These are phyloP conservation scores for Rhyzopertha dominica DNA, from an alignment of 1,140 invertebrate species.

Conservation along the genomic window DNA sequence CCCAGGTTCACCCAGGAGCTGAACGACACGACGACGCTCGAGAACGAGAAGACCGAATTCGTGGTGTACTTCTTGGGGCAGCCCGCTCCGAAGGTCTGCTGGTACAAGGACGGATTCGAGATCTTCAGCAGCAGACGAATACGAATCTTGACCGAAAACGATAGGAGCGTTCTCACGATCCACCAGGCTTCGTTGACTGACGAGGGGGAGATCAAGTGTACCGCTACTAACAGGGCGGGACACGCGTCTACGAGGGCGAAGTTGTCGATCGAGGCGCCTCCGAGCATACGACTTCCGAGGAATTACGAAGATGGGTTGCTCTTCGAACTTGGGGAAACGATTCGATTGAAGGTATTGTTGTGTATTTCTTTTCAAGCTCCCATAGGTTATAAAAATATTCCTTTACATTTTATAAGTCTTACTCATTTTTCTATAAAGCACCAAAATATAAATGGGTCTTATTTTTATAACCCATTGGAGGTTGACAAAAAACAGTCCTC, in stretches of 20 bases:
- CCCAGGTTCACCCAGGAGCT: constrained; percentile 66
- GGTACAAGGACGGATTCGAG: constrained; percentile 88
- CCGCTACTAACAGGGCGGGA: constrained; percentile 77
- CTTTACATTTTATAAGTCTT: too few species aligned
- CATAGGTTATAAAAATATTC: too few species aligned
- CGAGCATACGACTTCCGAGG: constrained; percentile 69
- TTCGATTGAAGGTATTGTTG: constrained; percentile 32
- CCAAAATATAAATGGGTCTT: too few species aligned
- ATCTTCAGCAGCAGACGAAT: constrained; percentile 77
- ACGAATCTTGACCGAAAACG: constrained; percentile 69
- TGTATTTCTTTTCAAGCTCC: too few species aligned
- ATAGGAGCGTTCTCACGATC: constrained; percentile 73
- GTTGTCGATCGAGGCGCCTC: constrained; percentile 73
- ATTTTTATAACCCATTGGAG: too few species aligned
- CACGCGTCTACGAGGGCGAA: constrained; percentile 68
- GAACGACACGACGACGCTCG: constrained; percentile 60
- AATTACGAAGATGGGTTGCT: constrained; percentile 71
- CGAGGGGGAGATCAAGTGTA: constrained; percentile 84
- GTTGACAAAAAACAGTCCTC: too few species aligned
- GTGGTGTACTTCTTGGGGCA: constrained; percentile 74
- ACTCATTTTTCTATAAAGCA: too few species aligned
- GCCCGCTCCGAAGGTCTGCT: constrained; percentile 82
- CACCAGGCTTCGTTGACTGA: constrained; percentile 72
- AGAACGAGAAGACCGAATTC: constrained; percentile 80
- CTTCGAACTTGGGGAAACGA: constrained; percentile 40